Conservation (phyloP, 2,113 vertebrate genomes). For the Rhea pennata region DNA sequence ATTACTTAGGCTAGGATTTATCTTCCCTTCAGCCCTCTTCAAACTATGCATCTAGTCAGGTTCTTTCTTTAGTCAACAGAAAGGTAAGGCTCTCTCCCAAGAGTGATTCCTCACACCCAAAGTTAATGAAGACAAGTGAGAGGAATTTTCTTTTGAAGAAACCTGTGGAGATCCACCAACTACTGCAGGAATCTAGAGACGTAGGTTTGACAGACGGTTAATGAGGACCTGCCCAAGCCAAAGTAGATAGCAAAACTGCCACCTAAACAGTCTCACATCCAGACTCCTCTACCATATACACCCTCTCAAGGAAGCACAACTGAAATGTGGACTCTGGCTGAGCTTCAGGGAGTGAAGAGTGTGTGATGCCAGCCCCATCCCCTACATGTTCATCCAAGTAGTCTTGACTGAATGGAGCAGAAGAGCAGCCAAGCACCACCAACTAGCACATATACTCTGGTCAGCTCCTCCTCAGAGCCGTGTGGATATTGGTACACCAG, state of each 20-base stretch:
- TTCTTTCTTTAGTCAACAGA: not conserved
- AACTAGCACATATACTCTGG: not conserved
- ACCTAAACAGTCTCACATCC: not conserved
- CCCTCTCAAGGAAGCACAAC: not conserved
- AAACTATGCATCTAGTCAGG: not conserved
- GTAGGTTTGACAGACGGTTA: not conserved
- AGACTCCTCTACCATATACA: not conserved
- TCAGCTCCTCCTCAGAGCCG: not conserved
- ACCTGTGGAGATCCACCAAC: not conserved
- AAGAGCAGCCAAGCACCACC: not conserved
- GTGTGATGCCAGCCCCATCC: rapidly evolving
- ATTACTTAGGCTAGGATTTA: not conserved
- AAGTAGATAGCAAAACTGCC: not conserved
- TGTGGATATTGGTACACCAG: rapidly evolving
- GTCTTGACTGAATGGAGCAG: not conserved
- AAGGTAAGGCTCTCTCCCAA: not conserved
- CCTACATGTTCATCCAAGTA: not conserved
- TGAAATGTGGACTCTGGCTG: rapidly evolving
- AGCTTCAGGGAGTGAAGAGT: not conserved
- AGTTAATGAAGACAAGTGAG: not conserved
- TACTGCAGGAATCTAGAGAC: rapidly evolving
- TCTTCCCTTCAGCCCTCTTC: not conserved
- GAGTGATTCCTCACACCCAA: not conserved
- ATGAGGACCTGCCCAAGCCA: not conserved
- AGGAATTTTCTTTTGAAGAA: not conserved